Evolutionary conservation across 2,113 vertebrate species (phyloP), one percentile per base, ranked within the genome.

Genomic region (Gambusia holbrooki): DNA sequence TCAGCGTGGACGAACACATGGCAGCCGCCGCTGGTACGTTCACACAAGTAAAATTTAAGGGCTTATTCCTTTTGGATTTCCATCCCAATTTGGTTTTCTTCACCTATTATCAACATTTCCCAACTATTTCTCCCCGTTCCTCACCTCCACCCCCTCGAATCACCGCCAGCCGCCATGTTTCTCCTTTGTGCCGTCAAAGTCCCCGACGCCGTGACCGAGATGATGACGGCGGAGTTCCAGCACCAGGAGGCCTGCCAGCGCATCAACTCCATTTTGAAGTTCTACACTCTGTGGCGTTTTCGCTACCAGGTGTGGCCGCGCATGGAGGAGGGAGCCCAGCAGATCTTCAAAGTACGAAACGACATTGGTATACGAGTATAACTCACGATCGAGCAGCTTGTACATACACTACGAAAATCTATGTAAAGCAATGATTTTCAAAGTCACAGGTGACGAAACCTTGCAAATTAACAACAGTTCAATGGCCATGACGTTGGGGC

Each of bases 281-380:
- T 99, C 81, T 96, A 98, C 90, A 98, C 97, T 0, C 95, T 99
- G 76, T 99, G 98, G 98, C 95, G 98, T 45, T 99, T 99, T 92
- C 96, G 98, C n/a, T 99, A 99, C 67, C 98, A 99, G 90, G 98
- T 99, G 80, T 99, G 98, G 98, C 98, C 98, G 28, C 95, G 98
- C 64, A 99, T 99, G 98, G 98, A 99, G 87, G 98, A 99, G 73
- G 98, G 98, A 75, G 98, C 98, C 13, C 98, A 99, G 88, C 98
- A 99, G 92, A 99, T 99, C 80, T 99, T 99, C 92, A 99, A 99
- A 96, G 98, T 98, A 88, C 7, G 27, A 4, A 42, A 32, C 25
- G n/a, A 5, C 19, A 27, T 17, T 4, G 17, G 42, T n/a, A n/a
- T n/a, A n/a, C n/a, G 13, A 17, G 14, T 48, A 5, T 14, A 45